Evolutionary conservation across 2,888 invertebrate genomes (phyloP), one percentile per base, ranked within the genome.

Genomic region (Phasia obesa): DNA sequence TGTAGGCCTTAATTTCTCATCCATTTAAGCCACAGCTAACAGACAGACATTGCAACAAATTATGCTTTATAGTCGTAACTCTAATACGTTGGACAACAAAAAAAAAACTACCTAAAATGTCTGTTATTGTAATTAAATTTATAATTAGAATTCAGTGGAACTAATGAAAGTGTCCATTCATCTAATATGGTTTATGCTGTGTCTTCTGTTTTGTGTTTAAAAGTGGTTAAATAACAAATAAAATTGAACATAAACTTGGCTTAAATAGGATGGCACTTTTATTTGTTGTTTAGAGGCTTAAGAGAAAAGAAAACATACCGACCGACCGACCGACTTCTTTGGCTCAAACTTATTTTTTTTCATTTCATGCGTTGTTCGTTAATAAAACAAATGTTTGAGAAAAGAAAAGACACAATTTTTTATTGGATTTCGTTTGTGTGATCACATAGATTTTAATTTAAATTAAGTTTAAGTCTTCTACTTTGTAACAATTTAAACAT

Each of bases 131-230:
- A 55, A 79, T 57, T 57, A 65, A 27, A 44, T 79, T 65, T 71
- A 47, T 51, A 79, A 64, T 64, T 60, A 13, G 15, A 80, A 67
- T 79, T 83, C 78, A 67, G 75, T 83, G 79, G 83, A 83, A 83
- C 83, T 79, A 83, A 83, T 83, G 79, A 83, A 83, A 83, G 83
- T 83, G 83, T 76, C 65, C 75, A n/a, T n/a, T n/a, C n/a, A 79
- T 67, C 67, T 78, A 79, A 83, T 75, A 76, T 83, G 71, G 57
- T 79, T 75, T 75, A 17, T 60, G 35, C 49, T 70, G 47, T 44
- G 67, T 74, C 42, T 79, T 67, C 49, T 62, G 60, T 27, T 19
- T 60, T 60, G 31, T 65, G 27, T 59, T 38, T 70, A 62, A 19
- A 55, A 17, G 21, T 65, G 65, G 15, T 73, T 60, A 57, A 77